These are phyloP conservation scores for Acronicta aceris DNA, from an alignment of 2,888 invertebrate genomes.

Conservation along the genomic window DNA sequence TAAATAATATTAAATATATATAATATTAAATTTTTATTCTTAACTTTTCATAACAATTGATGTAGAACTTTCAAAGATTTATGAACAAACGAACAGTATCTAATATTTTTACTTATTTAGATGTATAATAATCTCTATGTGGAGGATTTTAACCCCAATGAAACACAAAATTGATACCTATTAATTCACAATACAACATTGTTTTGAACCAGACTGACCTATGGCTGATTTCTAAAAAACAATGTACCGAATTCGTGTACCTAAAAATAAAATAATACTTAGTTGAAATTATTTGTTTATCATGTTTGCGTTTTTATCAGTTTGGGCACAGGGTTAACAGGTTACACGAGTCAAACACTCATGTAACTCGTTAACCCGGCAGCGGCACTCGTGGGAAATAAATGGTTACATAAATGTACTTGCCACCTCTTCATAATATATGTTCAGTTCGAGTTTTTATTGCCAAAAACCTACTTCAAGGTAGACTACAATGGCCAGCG, in stretches of 20 bases:
- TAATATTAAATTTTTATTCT: no score
- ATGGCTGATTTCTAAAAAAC: slow-evolving; percentile 2
- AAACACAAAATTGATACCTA: neutral
- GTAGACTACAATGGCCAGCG: no score
- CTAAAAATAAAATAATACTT: neutral
- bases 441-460: no score
- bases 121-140: neutral
- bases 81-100: no score
- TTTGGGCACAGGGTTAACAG: slow-evolving; percentile 18
- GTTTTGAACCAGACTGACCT: slow-evolving; percentile 1
- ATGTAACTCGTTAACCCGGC: slow-evolving; percentile 25
- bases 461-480: no score
- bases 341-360: slow-evolving; percentile 21
- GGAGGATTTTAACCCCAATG: neutral
- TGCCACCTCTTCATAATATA: no score
- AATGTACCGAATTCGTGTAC: slow-evolving; percentile 5
- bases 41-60: no score
- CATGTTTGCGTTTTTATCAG: slow-evolving; percentile 32
- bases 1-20: no score
- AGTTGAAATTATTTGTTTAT: slow-evolving; percentile 8
- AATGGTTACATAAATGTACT: neutral
- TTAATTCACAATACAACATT: slow-evolving; percentile 1
- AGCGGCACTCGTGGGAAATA: slow-evolving; percentile 25
- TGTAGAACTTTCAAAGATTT: no score
- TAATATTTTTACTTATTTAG: no score